A percentile compares a stretch with the other conserved stretches of the same genome.
Evolutionary conservation across 1,140 invertebrate species (phyloP).

Genomic region (Rhysida immarginata): DNA sequence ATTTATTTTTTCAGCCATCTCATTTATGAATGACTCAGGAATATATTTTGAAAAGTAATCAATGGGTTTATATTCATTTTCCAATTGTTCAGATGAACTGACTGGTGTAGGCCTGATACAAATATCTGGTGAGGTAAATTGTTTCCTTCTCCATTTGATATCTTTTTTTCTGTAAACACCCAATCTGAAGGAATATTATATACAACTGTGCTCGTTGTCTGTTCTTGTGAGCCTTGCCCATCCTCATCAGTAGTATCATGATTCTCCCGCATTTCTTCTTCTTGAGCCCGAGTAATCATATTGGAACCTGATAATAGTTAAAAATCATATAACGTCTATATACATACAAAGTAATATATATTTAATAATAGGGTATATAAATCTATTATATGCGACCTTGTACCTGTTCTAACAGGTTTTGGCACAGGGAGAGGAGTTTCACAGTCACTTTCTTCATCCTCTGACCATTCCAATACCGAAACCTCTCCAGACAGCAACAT

Average conservation of each 20-base stretch:
- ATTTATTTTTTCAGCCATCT: not conserved
- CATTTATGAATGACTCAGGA: not conserved
- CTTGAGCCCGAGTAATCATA: not conserved
- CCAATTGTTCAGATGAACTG: too few species aligned
- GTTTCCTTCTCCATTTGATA: not conserved
- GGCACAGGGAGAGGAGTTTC: too few species aligned
- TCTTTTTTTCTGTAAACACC: not conserved
- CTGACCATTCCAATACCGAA: too few species aligned
- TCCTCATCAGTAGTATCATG: not conserved
- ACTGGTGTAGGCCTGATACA: not conserved
- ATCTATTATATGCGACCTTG: too few species aligned
- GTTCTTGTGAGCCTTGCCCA: not conserved
- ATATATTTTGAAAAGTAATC: slow-evolving; percentile 6
- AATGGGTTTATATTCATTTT: too few species aligned
- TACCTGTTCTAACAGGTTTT: too few species aligned
- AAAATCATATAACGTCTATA: too few species aligned
- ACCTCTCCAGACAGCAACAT: too few species aligned
- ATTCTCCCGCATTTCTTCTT: not conserved
- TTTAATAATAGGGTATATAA: too few species aligned
- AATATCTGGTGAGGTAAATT: not conserved
- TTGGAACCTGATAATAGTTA: not conserved
- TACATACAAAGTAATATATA: too few species aligned
- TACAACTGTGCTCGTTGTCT: not conserved
- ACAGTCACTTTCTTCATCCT: too few species aligned
- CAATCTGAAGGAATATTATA: not conserved